Base-by-base conservation (phyloP, 2,113 vertebrate genomes). In the Henicopernis longicauda region DNA sequence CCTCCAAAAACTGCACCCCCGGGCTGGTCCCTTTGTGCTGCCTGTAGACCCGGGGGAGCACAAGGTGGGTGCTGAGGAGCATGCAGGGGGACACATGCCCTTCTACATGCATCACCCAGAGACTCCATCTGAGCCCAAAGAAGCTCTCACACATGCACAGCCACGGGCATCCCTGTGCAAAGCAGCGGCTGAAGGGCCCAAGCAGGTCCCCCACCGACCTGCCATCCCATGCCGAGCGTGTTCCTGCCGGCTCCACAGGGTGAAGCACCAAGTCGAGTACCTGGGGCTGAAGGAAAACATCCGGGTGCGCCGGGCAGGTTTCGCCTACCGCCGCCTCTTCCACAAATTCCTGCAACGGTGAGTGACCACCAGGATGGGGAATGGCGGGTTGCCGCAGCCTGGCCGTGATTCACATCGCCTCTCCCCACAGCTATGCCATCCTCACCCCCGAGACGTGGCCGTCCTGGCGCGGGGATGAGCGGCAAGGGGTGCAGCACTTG, bases 271-370 rank as follows among this genome's bases (percentile, higher is more conserved):
- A 95, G 99, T 99, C 0, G 99, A 99, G 77, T 99, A 99, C 86
- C 98, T 99, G 32, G 99, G 99, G 36, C 97, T 99, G 84, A 98
- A 99, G 81, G 99, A 99, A 95, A 99, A 99, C 95, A 99, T 99
- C 38, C 97, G 99, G 0, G 99, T 99, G 22, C 98, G 99, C 27
- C 95, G 99, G 61, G 99, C 99, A 0, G 99, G 99, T 1, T 99
- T 99, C 3, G 99, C 99, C 14, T 99, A 99, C 86, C 99, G 99
- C 78, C 98, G 99, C 47, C 50, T 98, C 77, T 99, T 99, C 97
- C 97, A 97, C 70, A 99, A 99, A 96, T 99, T 99, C 88, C 89
- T 99, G 84, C 98, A 99, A 86, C 99, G 99, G 99, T 99, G 94
- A 97, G 88, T 0, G 11, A 31, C 8, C 19, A 0, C 6, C 2